phyloP scores from a whole-genome alignment of 2,113 vertebrate genomes.

The Forbesichthys agassizii region DNA sequence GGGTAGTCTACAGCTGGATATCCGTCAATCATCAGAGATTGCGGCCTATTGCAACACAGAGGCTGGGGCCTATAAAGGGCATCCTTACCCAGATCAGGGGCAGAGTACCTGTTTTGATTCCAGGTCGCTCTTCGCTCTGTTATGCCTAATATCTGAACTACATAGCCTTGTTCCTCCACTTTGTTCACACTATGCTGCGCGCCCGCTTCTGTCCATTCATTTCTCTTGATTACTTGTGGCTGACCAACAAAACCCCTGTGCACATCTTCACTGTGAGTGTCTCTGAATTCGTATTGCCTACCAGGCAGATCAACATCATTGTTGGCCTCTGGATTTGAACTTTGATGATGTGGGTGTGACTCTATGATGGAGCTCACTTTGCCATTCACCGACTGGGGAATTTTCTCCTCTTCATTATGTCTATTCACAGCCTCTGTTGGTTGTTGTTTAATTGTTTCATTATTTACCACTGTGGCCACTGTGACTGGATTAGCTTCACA shows the following conservation, averaged over 20 bases:
- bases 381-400: conserved; percentile 28
- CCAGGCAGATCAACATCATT: not conserved
- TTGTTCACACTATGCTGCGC: conserved; percentile 11
- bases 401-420: conserved; percentile 8
- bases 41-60: conserved; percentile 15
- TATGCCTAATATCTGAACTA: conserved; percentile 9
- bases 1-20: conserved; percentile 64
- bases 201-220: conserved; percentile 50
- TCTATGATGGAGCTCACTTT: not conserved
- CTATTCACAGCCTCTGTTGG: conserved; percentile 29
- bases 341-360: not conserved
- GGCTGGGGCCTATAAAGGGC: not conserved
- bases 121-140: conserved; percentile 34
- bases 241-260: not conserved
- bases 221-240: not conserved
- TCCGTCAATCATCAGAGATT: conserved; percentile 26
- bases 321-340: not conserved
- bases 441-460: conserved; percentile 31
- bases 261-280: not conserved
- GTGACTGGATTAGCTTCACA: conserved; percentile 16
- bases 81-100: conserved; percentile 6
- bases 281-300: not conserved
- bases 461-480: conserved; percentile 2
- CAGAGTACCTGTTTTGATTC: conserved; percentile 20
- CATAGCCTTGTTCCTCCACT: conserved; percentile 23